Base-by-base conservation (phyloP, 2,888 invertebrate genomes). In the Heterodera filipjevi region DNA sequence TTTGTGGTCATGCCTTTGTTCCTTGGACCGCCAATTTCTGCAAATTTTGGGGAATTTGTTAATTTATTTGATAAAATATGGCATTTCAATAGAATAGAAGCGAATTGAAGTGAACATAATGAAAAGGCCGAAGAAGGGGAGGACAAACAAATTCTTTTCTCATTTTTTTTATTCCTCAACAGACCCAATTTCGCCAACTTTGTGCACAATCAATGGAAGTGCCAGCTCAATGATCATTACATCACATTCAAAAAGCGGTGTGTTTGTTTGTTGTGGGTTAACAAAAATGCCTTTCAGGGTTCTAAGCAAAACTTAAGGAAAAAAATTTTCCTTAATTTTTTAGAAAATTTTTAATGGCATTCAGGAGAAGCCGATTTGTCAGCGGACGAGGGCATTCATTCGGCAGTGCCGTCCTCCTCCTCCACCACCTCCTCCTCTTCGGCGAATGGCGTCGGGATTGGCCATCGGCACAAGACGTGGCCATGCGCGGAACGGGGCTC, bases 341-440 rank as follows among this genome's bases (percentile, higher is more conserved):
- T n/a, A 10, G 44, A 44, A 44, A 44, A 44, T 59, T 59, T 6
- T 59, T 27, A 59, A 59, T 59, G 1, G 0, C 1, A 19, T 59
- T n/a, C 27, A 59, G 59, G 59, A 3, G 59, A 59, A 59, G 84
- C 79, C 84, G 70, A 46, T 33, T 66, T 49, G 32, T 70, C 77
- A 22, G 46, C 77, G 35, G 77, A 77, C n/a, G 70, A 77, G 49
- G 71, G 75, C 74, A 33, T 86, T 33, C 86, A 87, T 77, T 85
- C 85, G 2, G 82, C 83, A 27, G 82, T 82, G 49, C 81, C 84
- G 32, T 83, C 85, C 30, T 59, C 79, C 30, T 53, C 79, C 27
- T 79, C 79, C 10, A 30, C 79, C n/a, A 72, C 78, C 46, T 79
- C 79, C 22, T 76, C 79, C 2, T 71, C 71, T 2, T 71, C 71